phyloP scores from a whole-genome alignment of 2,113 vertebrate genomes.

The Morone saxatilis region DNA sequence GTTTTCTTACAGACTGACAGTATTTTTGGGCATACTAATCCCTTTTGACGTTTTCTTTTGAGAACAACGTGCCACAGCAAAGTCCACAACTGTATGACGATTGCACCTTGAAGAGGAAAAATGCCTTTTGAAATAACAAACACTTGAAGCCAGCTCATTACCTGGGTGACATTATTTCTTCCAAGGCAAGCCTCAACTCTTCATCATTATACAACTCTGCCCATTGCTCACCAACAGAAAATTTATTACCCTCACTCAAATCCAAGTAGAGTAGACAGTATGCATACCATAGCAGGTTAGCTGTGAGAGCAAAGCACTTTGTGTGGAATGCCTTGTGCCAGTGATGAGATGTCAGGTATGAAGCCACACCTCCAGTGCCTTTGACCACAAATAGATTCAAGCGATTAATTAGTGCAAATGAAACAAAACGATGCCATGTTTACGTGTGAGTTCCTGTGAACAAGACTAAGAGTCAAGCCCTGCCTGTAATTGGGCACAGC shows the following conservation, averaged over 20 bases:
- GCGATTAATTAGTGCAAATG: neutral
- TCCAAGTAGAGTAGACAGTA: constrained; percentile 87
- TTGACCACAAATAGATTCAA: constrained; percentile 23
- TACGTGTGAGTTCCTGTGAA: neutral
- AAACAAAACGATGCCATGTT: neutral
- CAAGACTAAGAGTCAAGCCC: neutral
- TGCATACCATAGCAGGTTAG: constrained; percentile 88
- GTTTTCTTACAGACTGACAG: constrained; percentile 19
- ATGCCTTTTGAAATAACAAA: constrained; percentile 88
- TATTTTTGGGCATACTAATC: constrained; percentile 64
- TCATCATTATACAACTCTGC: constrained; percentile 88
- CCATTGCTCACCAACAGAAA: constrained; percentile 87
- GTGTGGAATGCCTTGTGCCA: constrained; percentile 70
- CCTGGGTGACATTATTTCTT: constrained; percentile 86
- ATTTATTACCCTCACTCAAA: constrained; percentile 89
- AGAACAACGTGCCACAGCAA: constrained; percentile 88
- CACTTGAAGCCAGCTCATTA: constrained; percentile 82
- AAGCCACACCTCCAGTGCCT: constrained; percentile 31
- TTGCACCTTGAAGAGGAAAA: constrained; percentile 87
- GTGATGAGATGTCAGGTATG: constrained; percentile 61
- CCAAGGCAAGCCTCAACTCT: constrained; percentile 91
- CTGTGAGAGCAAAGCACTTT: constrained; percentile 78
- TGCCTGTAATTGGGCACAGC: neutral
- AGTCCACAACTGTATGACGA: constrained; percentile 86
- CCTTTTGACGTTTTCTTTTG: constrained; percentile 43